These are phyloP conservation scores for Drosophila histrio DNA, from an alignment of 2,888 invertebrate species.

Conservation along the genomic window DNA sequence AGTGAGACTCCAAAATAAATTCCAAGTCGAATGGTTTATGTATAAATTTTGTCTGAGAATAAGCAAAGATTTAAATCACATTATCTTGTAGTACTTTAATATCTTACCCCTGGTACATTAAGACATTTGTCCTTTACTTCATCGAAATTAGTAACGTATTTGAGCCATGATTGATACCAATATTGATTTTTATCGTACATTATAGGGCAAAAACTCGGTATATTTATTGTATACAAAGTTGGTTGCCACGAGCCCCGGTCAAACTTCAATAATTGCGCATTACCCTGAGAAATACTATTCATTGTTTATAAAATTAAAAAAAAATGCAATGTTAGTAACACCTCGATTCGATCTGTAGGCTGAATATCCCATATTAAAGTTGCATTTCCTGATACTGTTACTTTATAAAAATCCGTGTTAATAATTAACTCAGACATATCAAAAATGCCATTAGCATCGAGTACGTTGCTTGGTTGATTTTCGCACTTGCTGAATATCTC, in stretches of 20 bases:
- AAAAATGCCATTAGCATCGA: no score
- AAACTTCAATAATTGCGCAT: background rate
- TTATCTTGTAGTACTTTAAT: background rate
- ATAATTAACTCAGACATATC: no score
- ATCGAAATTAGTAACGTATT: constrained; percentile 1
- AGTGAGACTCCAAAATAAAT: background rate
- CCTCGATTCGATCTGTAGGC: no score
- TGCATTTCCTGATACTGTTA: no score
- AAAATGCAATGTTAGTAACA: background rate
- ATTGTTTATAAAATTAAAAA: background rate
- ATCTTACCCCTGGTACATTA: constrained; percentile 22
- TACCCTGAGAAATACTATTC: background rate
- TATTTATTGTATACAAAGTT: background rate
- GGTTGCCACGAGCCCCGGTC: no score
- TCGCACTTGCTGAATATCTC: background rate
- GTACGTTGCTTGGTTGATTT: no score
- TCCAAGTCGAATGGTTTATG: background rate
- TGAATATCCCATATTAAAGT: no score
- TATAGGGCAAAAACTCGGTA: background rate
- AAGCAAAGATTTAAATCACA: background rate
- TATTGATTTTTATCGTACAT: constrained; percentile 12
- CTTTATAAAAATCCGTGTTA: no score
- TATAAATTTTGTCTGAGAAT: constrained; percentile 11
- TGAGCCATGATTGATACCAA: constrained; percentile 22
- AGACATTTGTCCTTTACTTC: constrained; percentile 16